Percentiles rank a stretch among this genome's conserved stretches.
phyloP scores from a whole-genome alignment of 2,888 invertebrate species.

The Oligia strigilis region DNA sequence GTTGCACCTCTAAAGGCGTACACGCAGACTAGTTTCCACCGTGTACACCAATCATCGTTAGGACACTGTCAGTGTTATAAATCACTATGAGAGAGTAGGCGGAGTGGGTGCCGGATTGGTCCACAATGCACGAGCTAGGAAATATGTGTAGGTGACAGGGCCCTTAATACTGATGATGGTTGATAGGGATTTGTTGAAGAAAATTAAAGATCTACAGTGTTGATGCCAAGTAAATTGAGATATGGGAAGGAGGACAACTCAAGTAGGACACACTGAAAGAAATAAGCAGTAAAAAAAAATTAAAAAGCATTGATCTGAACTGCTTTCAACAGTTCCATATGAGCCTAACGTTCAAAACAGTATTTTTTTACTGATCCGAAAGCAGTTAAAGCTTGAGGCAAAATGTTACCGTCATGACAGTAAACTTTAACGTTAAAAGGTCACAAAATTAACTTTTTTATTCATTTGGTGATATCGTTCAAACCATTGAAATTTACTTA shows the following conservation, averaged over 20 bases:
- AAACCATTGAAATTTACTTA: too few species aligned
- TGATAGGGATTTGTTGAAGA: background rate
- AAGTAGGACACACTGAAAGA: too few species aligned
- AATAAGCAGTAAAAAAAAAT: too few species aligned
- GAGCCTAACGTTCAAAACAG: too few species aligned
- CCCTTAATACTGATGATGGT: slow-evolving; percentile 2
- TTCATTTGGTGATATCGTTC: too few species aligned
- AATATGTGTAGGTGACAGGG: slow-evolving; percentile 17
- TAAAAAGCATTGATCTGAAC: too few species aligned
- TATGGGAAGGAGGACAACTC: background rate
- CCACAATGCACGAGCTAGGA: slow-evolving; percentile 2
- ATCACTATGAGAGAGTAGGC: slow-evolving; percentile 38
- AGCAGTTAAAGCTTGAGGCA: too few species aligned
- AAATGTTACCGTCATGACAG: too few species aligned
- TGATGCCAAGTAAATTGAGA: background rate
- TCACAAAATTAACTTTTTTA: too few species aligned
- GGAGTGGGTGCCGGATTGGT: slow-evolving; percentile 7
- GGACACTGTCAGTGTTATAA: slow-evolving; percentile 24
- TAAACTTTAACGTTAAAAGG: too few species aligned
- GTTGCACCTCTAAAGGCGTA: background rate
- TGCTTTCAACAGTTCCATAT: too few species aligned
- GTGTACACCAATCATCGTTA: slow-evolving; percentile 53
- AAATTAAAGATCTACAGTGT: background rate
- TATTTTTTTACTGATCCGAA: too few species aligned
- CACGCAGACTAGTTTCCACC: slow-evolving; percentile 9